Conservation (phyloP, 2,797 vertebrate species). For the Scomberomorus guttatus region DNA sequence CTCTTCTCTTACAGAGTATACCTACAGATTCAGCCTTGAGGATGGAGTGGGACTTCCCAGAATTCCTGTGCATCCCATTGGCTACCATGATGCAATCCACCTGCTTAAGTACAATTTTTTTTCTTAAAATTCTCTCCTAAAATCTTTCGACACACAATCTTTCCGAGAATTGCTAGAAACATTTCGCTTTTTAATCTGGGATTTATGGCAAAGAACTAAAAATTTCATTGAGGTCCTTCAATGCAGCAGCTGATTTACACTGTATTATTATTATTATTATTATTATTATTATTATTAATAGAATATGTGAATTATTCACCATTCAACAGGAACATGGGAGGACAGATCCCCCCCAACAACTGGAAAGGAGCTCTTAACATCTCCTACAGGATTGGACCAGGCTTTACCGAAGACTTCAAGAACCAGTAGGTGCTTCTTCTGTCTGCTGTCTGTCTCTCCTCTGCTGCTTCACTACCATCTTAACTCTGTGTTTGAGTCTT, state of each 20-base stretch:
- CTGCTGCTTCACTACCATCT: conserved; percentile 8
- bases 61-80: conserved; percentile 96
- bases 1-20: conserved; percentile 87
- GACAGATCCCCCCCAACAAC: conserved; percentile 86
- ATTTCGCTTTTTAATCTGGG: background rate
- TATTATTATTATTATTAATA: conserved; percentile 17
- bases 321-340: conserved; percentile 91
- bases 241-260: background rate
- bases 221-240: background rate
- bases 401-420: conserved; percentile 84
- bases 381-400: conserved; percentile 93
- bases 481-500: conserved; percentile 19
- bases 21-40: conserved; percentile 82
- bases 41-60: conserved; percentile 90
- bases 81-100: conserved; percentile 89
- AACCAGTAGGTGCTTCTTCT: conserved; percentile 83
- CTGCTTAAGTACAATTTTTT: conserved; percentile 86
- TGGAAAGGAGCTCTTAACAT: conserved; percentile 94
- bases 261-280: too few species aligned
- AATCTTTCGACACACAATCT: background rate
- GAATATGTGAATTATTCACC: conserved; percentile 17
- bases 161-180: background rate
- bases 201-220: conserved; percentile 9
- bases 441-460: background rate
- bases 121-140: background rate